Evolutionary conservation across 2,113 vertebrate species (phyloP), one percentile per base, ranked within the genome.

Genomic region (Mus musculus): DNA sequence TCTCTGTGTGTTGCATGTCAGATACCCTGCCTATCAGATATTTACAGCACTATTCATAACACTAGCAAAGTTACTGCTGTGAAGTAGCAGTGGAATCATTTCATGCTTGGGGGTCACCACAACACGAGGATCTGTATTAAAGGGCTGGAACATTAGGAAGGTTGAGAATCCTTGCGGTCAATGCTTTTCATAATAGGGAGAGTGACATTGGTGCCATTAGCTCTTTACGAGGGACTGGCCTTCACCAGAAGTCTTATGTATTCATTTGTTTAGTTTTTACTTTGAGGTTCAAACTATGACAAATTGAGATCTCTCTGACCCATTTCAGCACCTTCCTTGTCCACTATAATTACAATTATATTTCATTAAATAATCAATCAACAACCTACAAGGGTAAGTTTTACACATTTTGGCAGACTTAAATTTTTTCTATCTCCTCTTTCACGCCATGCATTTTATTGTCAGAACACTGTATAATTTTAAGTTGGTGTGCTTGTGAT

Each of bases 271-370:
- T 89, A 20, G 20, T 56, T 93, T 88, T 22, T 80, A 69, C 56
- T 82, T 92, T 56, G 24, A 91, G 69, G 16, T 92, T 91, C 88
- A 92, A 42, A 84, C 89, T 65, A 88, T 24, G 42, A 76, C 36
- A 8, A 63, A 90, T 7, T 33, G 67, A 69, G 30, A n/a, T 82
- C 22, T 81, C 85, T 65, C 88, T 65, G 71, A 76, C 36, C n/a
- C 75, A 71, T 42, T 26, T 75, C n/a, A 87, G 81, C 77, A 6
- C 13, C 39, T 75, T 13, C 10, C 2, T 96, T 95, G n/a, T 33
- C n/a, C 13, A n/a, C 80, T 95, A 67, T 87, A 75, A 84, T 96
- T 95, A 94, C 59, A 26, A 90, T 95, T 93, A 67, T 78, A 80
- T 71, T 96, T 92, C 14, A 30, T 90, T 93, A 89, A 84, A 61